Evolutionary conservation across 2,113 vertebrate genomes (phyloP).

Genomic region (Rhinoderma darwinii): DNA sequence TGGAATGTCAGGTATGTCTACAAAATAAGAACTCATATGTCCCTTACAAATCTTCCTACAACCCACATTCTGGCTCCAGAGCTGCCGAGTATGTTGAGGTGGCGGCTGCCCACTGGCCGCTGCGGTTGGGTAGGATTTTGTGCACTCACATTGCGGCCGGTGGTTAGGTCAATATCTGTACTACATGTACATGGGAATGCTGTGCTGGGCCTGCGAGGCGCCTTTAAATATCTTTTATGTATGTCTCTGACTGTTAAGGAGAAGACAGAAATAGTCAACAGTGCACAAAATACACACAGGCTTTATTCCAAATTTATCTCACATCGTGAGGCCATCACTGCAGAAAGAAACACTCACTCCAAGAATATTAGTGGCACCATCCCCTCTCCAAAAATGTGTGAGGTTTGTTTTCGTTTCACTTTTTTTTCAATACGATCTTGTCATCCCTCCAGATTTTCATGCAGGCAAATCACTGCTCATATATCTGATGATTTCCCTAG

Average conservation of each 20-base stretch:
- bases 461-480: background rate
- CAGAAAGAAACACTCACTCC: constrained; percentile 7
- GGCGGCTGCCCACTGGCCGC: background rate
- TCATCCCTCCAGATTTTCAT: background rate
- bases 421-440: background rate
- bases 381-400: background rate
- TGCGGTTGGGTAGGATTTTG: constrained; percentile 14
- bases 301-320: constrained; percentile 14
- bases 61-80: background rate
- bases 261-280: constrained; percentile 39
- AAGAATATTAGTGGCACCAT: background rate
- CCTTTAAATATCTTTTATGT: constrained; percentile 49
- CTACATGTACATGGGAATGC: background rate
- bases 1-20: constrained; percentile 38
- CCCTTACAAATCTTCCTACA: background rate
- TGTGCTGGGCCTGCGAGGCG: background rate
- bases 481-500: background rate
- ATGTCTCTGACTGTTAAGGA: background rate
- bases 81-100: constrained; percentile 45
- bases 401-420: background rate
- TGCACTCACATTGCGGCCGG: background rate
- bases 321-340: background rate
- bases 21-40: constrained; percentile 43
- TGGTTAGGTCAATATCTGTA: constrained; percentile 7
- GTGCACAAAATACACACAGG: background rate